Conservation (phyloP, 2,797 vertebrate species). For the Anas flavirostris region DNA sequence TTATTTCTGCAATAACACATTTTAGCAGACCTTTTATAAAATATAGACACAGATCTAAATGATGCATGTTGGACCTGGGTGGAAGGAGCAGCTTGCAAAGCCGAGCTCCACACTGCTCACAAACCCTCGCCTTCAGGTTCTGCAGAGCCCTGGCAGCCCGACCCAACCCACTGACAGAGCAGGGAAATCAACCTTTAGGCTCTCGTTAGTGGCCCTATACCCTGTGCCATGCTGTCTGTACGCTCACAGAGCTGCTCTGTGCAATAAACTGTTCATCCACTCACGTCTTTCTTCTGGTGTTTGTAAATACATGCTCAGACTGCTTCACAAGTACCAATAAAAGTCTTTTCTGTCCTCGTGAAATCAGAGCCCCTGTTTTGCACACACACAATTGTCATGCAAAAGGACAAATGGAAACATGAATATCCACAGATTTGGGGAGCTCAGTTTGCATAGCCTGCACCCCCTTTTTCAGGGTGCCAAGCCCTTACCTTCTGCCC, state of each 20-base stretch:
- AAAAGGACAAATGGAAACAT: neutral
- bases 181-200: neutral
- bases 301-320: neutral
- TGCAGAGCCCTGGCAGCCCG: too few relatives aligned
- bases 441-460: neutral
- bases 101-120: fast-evolving
- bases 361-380: neutral
- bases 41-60: neutral
- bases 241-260: neutral
- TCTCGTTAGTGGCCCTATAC: neutral
- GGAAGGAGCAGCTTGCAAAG: neutral
- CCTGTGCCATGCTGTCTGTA: fast-evolving
- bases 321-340: neutral
- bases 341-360: neutral
- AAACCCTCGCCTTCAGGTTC: neutral
- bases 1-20: neutral
- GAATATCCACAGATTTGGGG: neutral
- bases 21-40: slow-evolving; percentile 11
- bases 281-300: neutral
- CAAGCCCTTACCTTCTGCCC: neutral
- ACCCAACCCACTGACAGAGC: neutral
- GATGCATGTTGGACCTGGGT: neutral
- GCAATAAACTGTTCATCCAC: neutral
- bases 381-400: neutral
- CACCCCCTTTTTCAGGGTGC: neutral